Percentiles rank a stretch among this genome's conserved stretches.
Evolutionary conservation across 2,113 vertebrate species (phyloP).

Genomic region (Oceanites oceanicus): DNA sequence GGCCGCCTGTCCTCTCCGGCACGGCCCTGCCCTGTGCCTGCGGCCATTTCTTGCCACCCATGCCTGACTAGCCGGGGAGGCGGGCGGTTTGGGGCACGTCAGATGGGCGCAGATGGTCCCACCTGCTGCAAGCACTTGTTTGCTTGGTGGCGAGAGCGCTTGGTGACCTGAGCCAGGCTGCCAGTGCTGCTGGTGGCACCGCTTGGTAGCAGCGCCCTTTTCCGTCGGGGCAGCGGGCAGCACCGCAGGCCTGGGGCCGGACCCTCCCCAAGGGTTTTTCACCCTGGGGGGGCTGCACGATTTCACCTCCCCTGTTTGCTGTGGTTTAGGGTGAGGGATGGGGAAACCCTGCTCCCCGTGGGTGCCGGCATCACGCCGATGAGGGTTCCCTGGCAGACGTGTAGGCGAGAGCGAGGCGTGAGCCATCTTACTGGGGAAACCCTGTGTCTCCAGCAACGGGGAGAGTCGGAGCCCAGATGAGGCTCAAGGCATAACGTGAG

Average conservation of each 20-base stretch:
- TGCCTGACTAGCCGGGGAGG: not conserved
- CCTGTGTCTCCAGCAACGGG: not conserved
- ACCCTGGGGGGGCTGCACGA: rapidly evolving
- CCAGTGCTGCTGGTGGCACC: not conserved
- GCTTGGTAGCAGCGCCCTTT: not conserved
- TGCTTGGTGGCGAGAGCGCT: not conserved
- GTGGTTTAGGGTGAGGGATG: not conserved
- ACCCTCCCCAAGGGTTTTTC: not conserved
- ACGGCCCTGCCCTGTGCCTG: not conserved
- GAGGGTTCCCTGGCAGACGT: not conserved
- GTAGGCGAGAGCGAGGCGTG: rapidly evolving
- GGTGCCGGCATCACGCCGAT: rapidly evolving
- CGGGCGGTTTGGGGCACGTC: not conserved
- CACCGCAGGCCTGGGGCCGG: not conserved
- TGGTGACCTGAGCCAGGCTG: not conserved
- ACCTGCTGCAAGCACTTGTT: not conserved
- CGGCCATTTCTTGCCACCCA: not conserved
- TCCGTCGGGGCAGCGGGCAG: not conserved
- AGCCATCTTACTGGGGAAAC: not conserved
- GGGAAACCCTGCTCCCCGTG: rapidly evolving
- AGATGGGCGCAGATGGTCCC: not conserved
- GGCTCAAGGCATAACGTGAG: rapidly evolving
- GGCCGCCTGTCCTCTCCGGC: not conserved
- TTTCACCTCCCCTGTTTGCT: not conserved
- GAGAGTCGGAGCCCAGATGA: not conserved